Evolutionary conservation across 2,797 vertebrate species (phyloP), one percentile per base, ranked within the genome.

Genomic region (Hipposideros larvatus): DNA sequence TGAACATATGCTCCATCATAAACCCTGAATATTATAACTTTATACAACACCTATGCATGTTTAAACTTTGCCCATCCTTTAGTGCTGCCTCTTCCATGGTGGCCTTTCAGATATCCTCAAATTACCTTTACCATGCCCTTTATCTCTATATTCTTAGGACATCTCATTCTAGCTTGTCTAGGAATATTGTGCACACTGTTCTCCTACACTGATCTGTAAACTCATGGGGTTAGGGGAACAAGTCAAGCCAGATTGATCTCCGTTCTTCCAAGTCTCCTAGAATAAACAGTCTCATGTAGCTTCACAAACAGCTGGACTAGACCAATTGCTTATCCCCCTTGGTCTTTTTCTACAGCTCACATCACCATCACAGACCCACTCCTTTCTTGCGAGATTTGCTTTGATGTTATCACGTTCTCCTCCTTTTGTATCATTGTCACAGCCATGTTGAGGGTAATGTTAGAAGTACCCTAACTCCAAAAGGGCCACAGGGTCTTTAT

Each of bases 401-500:
- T 95, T 41, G 34, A 0, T 31, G 37, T 70, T 37, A 57, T 88
- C 80, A 41, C 59, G 85, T 91, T 90, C 59, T 93, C 1, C 7
- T 55, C 26, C 37, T 48, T 93, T 91, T 55, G 19, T 0, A 48
- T 57, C 28, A 90, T 82, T 22, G 5, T n/a, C 4, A 89, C 28
- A 53, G 11, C 0, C 26, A 46, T 24, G 26, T 0, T 84, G 21
- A 74, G 43, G 11, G 13, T 88, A 91, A 46, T 55, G 8, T 13
- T 63, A 48, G 18, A 88, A 59, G 11, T n/a, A 22, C 0, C 5
- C 31, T 63, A 15, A 85, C 5, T 61, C 37, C 37, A n/a, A 34
- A 70, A 53, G 1, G 0, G 3, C 7, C 5, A 7, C 7, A 18
- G 16, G 1, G 2, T 68, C 5, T 18, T 73, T 31, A 43, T 15